A percentile compares a stretch with the other conserved stretches of the same genome.
Conservation (phyloP, 2,888 invertebrate genomes). For the Stegana nigrithorax region DNA sequence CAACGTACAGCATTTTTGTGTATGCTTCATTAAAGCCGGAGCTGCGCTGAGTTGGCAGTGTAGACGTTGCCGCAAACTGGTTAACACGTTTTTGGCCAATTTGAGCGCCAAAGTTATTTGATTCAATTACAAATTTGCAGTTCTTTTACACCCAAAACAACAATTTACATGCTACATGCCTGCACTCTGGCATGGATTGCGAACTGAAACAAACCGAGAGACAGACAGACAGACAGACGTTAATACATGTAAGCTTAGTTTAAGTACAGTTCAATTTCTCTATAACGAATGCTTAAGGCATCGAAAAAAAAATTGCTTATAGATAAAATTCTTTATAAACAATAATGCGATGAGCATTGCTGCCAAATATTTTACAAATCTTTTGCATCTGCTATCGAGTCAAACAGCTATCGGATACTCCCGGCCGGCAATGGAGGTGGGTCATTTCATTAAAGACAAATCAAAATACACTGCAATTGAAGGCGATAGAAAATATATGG, state of each 20-base stretch:
- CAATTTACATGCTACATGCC: not conserved
- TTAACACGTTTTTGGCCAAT: not conserved
- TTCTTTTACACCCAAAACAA: conserved; percentile 16
- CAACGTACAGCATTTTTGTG: conserved; percentile 7
- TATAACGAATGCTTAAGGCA: no score
- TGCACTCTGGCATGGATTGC: not conserved
- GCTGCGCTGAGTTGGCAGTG: not conserved
- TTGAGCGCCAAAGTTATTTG: conserved; percentile 4
- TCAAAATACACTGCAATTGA: no score
- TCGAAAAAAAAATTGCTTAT: no score
- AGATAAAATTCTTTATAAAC: no score
- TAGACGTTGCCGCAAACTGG: not conserved
- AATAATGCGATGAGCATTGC: no score
- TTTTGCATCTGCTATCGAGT: no score
- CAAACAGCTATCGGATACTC: no score
- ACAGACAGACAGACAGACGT: not conserved
- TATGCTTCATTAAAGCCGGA: conserved; percentile 13
- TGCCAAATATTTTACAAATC: no score
- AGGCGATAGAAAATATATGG: no score
- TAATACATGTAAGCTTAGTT: not conserved
- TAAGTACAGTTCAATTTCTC: no score
- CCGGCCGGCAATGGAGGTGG: no score
- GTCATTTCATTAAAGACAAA: no score
- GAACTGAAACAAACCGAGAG: not conserved
- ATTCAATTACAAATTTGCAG: conserved; percentile 9